Evolutionary conservation across 2,113 vertebrate species (phyloP), one percentile per base, ranked within the genome.

Genomic region (Agelaius tricolor): DNA sequence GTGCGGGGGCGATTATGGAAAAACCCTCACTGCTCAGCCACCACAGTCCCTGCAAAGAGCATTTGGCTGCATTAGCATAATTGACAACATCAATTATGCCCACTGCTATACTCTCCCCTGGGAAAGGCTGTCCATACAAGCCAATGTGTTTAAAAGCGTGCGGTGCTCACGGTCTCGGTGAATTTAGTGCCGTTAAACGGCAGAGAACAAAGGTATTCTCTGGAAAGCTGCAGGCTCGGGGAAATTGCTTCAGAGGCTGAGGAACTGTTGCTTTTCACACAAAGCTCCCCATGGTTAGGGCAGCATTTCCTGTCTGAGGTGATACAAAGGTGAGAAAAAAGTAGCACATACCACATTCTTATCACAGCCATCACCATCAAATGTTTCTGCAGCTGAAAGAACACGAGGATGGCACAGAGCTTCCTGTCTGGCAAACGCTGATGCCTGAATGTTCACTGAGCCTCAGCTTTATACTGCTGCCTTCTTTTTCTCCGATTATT

Each of bases 1-100:
- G 0, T 57, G 76, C 0, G 10, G 61, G 39, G 65, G 65, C 0
- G 57, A 46, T 24, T 12, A 55, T 44, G 87, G 83, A 95, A 82
- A 82, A 74, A 31, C 43, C 52, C 1, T 0, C 51, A 7, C n/a
- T 17, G 33, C 77, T 72, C 58, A 68, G 89, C 78, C 73, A 67
- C 76, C 77, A 28, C 51, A 22, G 3, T 3, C 52, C 89, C 74
- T 92, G 81, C 80, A 84, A 74, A 81, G 47, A 91, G 77, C 74
- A 54, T 49, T 49, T 92, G 83, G 95, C 84, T 82, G 77, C 74
- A 69, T 96, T 87, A 87, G 77, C 78, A 91, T 87, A 96, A 95
- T 35, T 88, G 93, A 93, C 66, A 90, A 46, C 80, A 92, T 89
- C 91, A 90, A 41, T 96, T 94, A 88, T 89, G 83, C 49, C 87